Evolutionary conservation across 2,888 invertebrate species (phyloP).

Genomic region (Monoplex corrugatus): DNA sequence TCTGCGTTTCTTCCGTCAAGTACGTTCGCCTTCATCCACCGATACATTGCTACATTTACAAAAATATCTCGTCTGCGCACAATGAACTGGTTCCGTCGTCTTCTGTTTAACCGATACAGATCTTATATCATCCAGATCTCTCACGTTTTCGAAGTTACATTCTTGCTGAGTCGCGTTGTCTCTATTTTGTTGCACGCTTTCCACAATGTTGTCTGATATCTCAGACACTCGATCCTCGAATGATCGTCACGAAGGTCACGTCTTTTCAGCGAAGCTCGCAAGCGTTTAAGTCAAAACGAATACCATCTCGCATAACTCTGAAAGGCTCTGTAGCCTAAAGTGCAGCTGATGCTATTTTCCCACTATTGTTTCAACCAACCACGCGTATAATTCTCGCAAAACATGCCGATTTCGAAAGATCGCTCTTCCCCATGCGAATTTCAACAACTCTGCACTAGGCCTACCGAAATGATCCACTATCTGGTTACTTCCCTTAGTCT

Average conservation of each 20-base stretch:
- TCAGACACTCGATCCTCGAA: background rate
- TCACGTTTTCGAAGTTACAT: background rate
- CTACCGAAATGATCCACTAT: no score
- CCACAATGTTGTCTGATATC: no score
- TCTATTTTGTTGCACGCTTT: background rate
- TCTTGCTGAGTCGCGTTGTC: background rate
- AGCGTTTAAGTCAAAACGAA: background rate
- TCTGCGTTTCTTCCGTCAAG: background rate
- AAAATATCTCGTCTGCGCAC: no score
- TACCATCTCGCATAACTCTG: background rate
- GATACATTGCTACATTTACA: conserved; percentile 11
- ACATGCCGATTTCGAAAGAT: conserved; percentile 17
- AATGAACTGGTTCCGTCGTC: no score
- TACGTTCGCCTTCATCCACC: background rate
- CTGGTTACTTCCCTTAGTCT: no score
- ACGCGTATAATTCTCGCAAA: background rate
- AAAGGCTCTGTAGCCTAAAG: background rate
- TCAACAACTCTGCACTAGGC: no score
- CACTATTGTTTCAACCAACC: no score
- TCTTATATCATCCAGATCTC: no score
- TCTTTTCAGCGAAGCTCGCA: background rate
- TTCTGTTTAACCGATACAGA: no score
- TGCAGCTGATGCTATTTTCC: background rate
- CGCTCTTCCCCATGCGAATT: no score
- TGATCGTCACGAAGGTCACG: background rate